phyloP scores from a whole-genome alignment of 30 jellyfish, hydroid and myxozoan genomes.

The Hydra vulgaris region DNA sequence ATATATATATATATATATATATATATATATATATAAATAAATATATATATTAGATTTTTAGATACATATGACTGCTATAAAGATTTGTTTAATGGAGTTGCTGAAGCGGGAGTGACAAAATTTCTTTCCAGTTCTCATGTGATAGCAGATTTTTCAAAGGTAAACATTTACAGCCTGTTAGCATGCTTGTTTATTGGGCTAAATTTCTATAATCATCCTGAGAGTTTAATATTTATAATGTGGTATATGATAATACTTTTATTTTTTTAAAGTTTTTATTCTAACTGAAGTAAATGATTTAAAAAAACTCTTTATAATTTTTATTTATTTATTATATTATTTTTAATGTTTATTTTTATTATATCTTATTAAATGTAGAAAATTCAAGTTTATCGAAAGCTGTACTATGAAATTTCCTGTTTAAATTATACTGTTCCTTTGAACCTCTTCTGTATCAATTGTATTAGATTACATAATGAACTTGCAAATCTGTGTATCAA shows the following conservation, averaged over 20 bases:
- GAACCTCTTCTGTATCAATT: slow-evolving; percentile 61
- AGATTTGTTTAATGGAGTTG: slow-evolving; percentile 84
- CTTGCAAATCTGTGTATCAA: slow-evolving; percentile 53
- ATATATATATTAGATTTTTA: slow-evolving; percentile 73
- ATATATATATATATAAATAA: too few species aligned
- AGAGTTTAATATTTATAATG: too few species aligned
- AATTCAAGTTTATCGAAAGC: slow-evolving; percentile 53
- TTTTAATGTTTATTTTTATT: too few species aligned
- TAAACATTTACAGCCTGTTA: neutral
- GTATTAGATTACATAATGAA: slow-evolving; percentile 64
- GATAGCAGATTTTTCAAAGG: slow-evolving; percentile 74
- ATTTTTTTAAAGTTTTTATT: too few species aligned
- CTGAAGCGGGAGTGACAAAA: slow-evolving; percentile 76
- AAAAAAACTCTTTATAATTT: too few species aligned
- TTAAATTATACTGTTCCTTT: slow-evolving; percentile 61
- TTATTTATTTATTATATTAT: too few species aligned
- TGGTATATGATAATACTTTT: too few species aligned
- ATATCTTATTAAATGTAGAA: slow-evolving; percentile 40
- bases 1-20: too few species aligned
- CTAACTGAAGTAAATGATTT: too few species aligned
- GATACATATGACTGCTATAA: slow-evolving; percentile 52
- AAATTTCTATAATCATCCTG: too few species aligned
- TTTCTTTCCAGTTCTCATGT: slow-evolving; percentile 70
- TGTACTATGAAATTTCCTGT: slow-evolving; percentile 50
- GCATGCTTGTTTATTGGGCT: too few species aligned